Percentiles rank a stretch among this genome's conserved stretches.
Conservation (phyloP, 2,888 invertebrate species). For the Calameuta filiformis region DNA sequence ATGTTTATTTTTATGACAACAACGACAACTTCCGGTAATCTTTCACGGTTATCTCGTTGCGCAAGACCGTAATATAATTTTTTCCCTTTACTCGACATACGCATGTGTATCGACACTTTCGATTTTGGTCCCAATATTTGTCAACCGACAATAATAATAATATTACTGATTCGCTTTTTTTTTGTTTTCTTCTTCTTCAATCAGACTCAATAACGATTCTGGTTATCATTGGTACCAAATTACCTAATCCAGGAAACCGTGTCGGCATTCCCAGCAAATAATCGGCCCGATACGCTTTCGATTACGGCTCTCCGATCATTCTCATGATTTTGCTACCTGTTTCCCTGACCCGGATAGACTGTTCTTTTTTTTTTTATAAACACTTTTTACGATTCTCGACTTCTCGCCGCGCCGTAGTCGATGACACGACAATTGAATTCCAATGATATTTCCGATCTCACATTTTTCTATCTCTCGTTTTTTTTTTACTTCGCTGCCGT, state of each 20-base stretch:
- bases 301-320: neutral
- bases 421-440: neutral
- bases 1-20: neutral
- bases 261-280: slow-evolving; percentile 13
- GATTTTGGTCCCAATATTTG: neutral
- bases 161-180: neutral
- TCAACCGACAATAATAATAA: neutral
- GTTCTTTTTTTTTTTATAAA: slow-evolving; percentile 11
- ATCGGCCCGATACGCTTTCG: slow-evolving; percentile 32
- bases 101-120: neutral
- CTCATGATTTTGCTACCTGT: slow-evolving; percentile 18
- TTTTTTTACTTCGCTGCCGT: neutral
- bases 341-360: slow-evolving; percentile 45
- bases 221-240: neutral
- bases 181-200: neutral
- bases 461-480: neutral
- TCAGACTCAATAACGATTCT: neutral
- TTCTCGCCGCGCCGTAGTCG: neutral
- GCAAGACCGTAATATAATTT: neutral
- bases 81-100: neutral
- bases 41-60: neutral
- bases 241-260: neutral
- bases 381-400: neutral
- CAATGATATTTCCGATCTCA: neutral
- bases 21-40: neutral